A percentile compares a stretch with the other conserved stretches of the same genome.
Conservation (phyloP, 53 echinoderm and acorn worm genomes). For the Holothuria scabra region DNA sequence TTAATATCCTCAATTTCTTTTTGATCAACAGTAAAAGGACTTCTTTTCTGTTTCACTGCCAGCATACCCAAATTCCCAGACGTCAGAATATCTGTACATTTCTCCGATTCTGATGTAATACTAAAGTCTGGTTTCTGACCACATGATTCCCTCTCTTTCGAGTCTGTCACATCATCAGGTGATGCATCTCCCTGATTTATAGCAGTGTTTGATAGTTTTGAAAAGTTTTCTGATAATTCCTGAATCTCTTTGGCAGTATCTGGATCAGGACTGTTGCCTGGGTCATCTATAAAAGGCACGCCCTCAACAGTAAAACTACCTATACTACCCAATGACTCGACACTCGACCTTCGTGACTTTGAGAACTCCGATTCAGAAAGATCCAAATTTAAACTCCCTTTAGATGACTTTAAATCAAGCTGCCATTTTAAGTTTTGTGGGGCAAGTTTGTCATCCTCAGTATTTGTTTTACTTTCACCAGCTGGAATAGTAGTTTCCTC, state of each 20-base stretch:
- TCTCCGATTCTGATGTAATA: too few species aligned
- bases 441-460: not conserved
- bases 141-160: too few species aligned
- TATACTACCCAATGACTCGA: conserved; percentile 25
- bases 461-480: too few species aligned
- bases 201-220: conserved; percentile 1
- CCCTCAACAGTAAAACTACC: conserved; percentile 66
- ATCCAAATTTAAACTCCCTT: conserved; percentile 25
- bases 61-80: not conserved
- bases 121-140: too few species aligned
- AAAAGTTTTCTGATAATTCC: conserved; percentile 41
- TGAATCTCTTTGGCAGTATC: conserved; percentile 22
- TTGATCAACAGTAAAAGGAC: conserved; percentile 49
- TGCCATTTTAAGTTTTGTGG: conserved; percentile 30
- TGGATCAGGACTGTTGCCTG: conserved; percentile 61
- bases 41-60: not conserved
- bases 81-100: too few species aligned
- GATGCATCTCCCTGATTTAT: not conserved
- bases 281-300: conserved; percentile 91
- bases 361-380: conserved; percentile 30
- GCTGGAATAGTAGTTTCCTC: too few species aligned
- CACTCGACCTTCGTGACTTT: conserved; percentile 10
- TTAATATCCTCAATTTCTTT: conserved; percentile 85
- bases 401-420: conserved; percentile 3
- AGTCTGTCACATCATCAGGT: too few species aligned